Percentiles rank a stretch among this genome's conserved stretches.
These are phyloP conservation scores for Synchiropus splendidus DNA, from an alignment of 2,113 vertebrate genomes.

Conservation along the genomic window DNA sequence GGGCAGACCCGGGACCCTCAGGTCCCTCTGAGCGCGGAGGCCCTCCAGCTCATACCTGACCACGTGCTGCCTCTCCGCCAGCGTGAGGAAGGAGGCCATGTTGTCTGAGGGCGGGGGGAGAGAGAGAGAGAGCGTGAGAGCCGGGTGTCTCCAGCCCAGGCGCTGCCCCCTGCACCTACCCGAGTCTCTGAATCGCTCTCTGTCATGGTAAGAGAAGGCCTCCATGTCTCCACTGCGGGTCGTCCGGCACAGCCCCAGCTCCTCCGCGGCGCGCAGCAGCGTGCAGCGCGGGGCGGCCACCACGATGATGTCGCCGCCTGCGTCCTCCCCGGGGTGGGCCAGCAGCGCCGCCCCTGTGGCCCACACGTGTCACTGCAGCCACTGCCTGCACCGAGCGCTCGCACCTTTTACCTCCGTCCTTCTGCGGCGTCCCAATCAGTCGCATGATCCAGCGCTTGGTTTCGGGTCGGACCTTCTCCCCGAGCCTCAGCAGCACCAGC, in stretches of 20 bases:
- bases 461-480: slow-evolving; percentile 41
- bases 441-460: slow-evolving; percentile 69
- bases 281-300: slow-evolving; percentile 67
- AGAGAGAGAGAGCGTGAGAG: not conserved
- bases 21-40: slow-evolving; percentile 53
- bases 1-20: slow-evolving; percentile 63
- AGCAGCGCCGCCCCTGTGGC: slow-evolving; percentile 59
- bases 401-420: slow-evolving; percentile 58
- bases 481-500: slow-evolving; percentile 62
- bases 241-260: slow-evolving; percentile 63
- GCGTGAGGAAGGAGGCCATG: slow-evolving; percentile 65
- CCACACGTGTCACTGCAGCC: not conserved
- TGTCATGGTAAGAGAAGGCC: slow-evolving; percentile 63
- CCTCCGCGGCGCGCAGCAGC: slow-evolving; percentile 59
- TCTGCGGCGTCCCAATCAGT: slow-evolving; percentile 51
- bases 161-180: too few species aligned
- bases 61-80: slow-evolving; percentile 69
- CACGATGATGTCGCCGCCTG: slow-evolving; percentile 60
- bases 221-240: slow-evolving; percentile 58
- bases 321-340: slow-evolving; percentile 69
- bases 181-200: slow-evolving; percentile 58
- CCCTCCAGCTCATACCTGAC: slow-evolving; percentile 67
- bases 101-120: slow-evolving; percentile 46
- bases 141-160: too few species aligned
- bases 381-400: not conserved